These are phyloP conservation scores for Mimachlamys varia DNA, from an alignment of 2,888 invertebrate genomes.

Conservation along the genomic window DNA sequence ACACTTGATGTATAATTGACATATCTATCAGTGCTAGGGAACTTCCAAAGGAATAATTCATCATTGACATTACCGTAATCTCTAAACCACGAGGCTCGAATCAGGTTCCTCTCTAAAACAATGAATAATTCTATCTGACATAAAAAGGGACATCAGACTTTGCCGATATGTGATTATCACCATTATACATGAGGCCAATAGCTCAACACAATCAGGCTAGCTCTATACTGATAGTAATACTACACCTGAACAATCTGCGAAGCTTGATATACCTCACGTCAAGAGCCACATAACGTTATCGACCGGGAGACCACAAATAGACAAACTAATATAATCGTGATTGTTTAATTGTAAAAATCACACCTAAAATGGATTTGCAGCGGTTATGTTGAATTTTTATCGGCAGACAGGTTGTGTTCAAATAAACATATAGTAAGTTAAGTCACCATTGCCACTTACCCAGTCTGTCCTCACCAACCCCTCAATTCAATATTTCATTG, in stretches of 20 bases:
- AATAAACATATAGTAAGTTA: no score
- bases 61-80: neutral
- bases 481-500: no score
- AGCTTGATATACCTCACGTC: neutral
- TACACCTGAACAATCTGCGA: neutral
- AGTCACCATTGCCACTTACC: no score
- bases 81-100: neutral
- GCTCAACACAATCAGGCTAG: neutral
- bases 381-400: neutral
- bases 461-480: no score
- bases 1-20: constrained; percentile 2
- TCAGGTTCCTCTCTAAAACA: neutral
- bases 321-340: neutral
- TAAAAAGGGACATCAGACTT: neutral
- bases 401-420: neutral
- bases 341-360: constrained; percentile 13
- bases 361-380: neutral
- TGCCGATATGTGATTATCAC: constrained; percentile 20
- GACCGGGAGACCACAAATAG: neutral
- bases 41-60: constrained; percentile 34
- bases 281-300: neutral
- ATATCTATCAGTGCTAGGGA: neutral
- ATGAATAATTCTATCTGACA: constrained; percentile 23
- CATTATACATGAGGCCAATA: neutral
- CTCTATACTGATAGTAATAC: neutral